Evolutionary conservation across 2,888 invertebrate species (phyloP).

Genomic region (Andrena fulva): DNA sequence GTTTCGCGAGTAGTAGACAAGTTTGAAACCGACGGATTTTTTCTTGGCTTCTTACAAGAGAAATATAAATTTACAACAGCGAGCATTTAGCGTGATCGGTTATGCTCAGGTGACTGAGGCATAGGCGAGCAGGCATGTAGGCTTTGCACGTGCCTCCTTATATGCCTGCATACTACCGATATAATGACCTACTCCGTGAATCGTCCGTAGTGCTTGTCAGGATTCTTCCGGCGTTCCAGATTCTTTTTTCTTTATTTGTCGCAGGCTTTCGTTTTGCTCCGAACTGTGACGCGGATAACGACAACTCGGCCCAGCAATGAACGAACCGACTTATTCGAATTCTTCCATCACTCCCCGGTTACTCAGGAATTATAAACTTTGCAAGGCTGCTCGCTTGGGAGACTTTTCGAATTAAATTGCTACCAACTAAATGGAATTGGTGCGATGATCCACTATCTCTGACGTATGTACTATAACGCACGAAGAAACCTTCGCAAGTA

Average conservation of each 20-base stretch:
- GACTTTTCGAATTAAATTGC: not conserved
- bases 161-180: conserved; percentile 75
- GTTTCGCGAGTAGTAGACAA: not conserved
- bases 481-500: not conserved
- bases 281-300: conserved; percentile 32
- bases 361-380: too few relatives aligned
- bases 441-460: not conserved
- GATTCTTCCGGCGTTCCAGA: conserved; percentile 75
- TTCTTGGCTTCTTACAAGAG: not conserved
- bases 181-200: conserved; percentile 79
- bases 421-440: conserved; percentile 4
- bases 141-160: conserved; percentile 78
- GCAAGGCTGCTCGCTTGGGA: too few relatives aligned
- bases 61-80: not conserved
- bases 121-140: conserved; percentile 80
- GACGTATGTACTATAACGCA: not conserved
- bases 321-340: too few relatives aligned
- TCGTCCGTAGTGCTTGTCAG: conserved; percentile 68
- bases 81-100: conserved; percentile 66
- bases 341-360: too few relatives aligned
- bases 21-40: not conserved
- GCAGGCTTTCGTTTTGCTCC: conserved; percentile 35
- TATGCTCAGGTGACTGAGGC: conserved; percentile 76
- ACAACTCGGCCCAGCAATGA: not conserved
- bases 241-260: conserved; percentile 59